Evolutionary conservation across 2,113 vertebrate species (phyloP), one percentile per base, ranked within the genome.

Genomic region (Pionites leucogaster): DNA sequence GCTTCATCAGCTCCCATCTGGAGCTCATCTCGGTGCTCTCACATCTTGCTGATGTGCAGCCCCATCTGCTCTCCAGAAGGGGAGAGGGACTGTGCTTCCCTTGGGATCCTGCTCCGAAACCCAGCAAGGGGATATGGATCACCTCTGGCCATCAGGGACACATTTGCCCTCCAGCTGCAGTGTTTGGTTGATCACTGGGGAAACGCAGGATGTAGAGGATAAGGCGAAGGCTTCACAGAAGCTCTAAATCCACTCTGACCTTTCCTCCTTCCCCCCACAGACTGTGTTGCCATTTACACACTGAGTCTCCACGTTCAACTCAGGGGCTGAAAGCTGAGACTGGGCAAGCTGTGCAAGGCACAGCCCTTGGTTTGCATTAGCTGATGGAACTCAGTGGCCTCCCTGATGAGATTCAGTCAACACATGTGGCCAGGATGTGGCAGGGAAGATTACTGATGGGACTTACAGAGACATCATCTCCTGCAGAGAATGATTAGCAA

Each of bases 41-140:
- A 50, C 47, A 60, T 71, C 55, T 82, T 68, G 29, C 67, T 74
- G 49, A 69, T 70, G 60, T 77, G 63, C 89, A 80, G 71, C 42
- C 44, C 80, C 14, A 4, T 81, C 91, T 92, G 89, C 0, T 0
- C 44, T 86, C 59, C 86, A 88, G 76, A 62, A 91, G 63, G 57
- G 64, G 47, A 67, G 76, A 37, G 14, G 31, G 35, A 35, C 24
- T 11, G 29, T 0, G 1, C 33, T 80, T 69, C 44, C 44, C 31
- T 29, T 31, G 67, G 41, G 63, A 80, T 80, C 76, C 53, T 39
- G 39, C 49, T 86, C 63, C 23, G 52, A 92, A 88, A 60, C 25
- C 23, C 75, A 19, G 25, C 0, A 1, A 12, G 8, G 20, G 7
- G 3, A 2, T 18, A 29, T 7, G 7, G 9, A 11, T 69, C 0